A percentile compares a stretch with the other conserved stretches of the same genome.
Evolutionary conservation across 2,797 vertebrate genomes (phyloP).

Genomic region (Catharus ustulatus): DNA sequence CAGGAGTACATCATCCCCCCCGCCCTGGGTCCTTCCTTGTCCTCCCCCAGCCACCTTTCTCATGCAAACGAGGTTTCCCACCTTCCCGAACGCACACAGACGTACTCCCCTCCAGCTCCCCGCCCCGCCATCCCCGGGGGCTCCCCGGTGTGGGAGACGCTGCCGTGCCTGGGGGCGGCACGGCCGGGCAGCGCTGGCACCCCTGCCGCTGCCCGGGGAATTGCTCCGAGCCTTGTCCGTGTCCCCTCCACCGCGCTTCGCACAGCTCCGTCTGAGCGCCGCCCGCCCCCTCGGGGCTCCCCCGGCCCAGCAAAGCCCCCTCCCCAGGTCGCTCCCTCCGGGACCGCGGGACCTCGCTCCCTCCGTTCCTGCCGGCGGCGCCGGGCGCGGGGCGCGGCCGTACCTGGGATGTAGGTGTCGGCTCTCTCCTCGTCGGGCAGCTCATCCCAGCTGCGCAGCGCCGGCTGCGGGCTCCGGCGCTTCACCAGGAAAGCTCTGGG

Average conservation of each 20-base stretch:
- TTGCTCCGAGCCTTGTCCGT: background rate
- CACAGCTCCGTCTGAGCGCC: background rate
- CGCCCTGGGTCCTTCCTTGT: background rate
- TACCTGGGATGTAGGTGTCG: background rate
- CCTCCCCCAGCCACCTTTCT: background rate
- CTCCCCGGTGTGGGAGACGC: background rate
- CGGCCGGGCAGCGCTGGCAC: background rate
- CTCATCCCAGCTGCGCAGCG: conserved; percentile 76
- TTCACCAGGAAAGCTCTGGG: conserved; percentile 42
- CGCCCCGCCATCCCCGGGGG: background rate
- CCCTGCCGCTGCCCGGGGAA: background rate
- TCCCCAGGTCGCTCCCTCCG: background rate
- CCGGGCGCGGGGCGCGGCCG: background rate
- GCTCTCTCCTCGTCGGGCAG: conserved; percentile 24
- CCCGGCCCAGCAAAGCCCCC: background rate
- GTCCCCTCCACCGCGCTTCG: background rate
- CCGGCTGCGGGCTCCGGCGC: conserved; percentile 47
- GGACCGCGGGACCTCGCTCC: background rate
- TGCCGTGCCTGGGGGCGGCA: background rate
- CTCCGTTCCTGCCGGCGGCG: no score
- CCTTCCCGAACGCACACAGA: background rate
- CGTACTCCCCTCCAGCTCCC: background rate
- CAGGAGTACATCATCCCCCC: background rate
- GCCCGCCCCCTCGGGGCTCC: background rate
- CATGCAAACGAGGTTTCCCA: conserved; percentile 9